Base-by-base conservation (phyloP, 2,797 vertebrate genomes). In the Ammospiza maritima region DNA sequence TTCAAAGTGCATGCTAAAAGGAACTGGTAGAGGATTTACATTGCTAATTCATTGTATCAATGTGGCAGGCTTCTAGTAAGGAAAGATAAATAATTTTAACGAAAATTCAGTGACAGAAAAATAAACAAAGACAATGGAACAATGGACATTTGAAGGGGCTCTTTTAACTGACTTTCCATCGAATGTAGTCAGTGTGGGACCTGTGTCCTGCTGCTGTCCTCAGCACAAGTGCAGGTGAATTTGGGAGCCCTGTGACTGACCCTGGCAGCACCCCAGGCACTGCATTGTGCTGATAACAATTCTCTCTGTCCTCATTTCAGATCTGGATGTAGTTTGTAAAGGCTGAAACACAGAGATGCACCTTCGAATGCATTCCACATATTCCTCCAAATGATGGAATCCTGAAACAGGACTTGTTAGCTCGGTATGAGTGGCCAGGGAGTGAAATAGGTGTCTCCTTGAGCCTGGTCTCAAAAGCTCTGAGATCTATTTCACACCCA, bases 91-190 rank as follows among this genome's bases (percentile, higher is more conserved):
- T 50, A n/a, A 78, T 91, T 88, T 88, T 75, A 62, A 42, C 81
- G 65, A 83, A 96, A 97, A 89, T 66, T 32, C 10, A 88, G 61
- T 36, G 47, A 75, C 80, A 96, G 58, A 93, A 96, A 93, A 95
- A 96, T 65, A 87, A 95, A 60, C 44, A 96, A 95, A 85, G 48
- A 93, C 74, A 92, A 91, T 65, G 38, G 88, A 92, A 51, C 42
- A 80, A 34, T 48, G 86, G 74, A 16, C 53, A 83, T 86, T 90
- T 60, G 29, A 70, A 62, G 27, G 62, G 29, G 16, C 16, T 36
- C 56, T 78, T 86, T 70, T 18, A 81, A 34, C 5, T 54, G 40
- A 22, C 4, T 86, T 67, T 23, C 4, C 0, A 0, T 11, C 27
- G 66, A 76, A 44, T 26, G 8, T 20, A 61, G 5, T n/a, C 48